These are phyloP conservation scores for Turnix velox DNA, from an alignment of 2,113 vertebrate genomes.

Conservation along the genomic window DNA sequence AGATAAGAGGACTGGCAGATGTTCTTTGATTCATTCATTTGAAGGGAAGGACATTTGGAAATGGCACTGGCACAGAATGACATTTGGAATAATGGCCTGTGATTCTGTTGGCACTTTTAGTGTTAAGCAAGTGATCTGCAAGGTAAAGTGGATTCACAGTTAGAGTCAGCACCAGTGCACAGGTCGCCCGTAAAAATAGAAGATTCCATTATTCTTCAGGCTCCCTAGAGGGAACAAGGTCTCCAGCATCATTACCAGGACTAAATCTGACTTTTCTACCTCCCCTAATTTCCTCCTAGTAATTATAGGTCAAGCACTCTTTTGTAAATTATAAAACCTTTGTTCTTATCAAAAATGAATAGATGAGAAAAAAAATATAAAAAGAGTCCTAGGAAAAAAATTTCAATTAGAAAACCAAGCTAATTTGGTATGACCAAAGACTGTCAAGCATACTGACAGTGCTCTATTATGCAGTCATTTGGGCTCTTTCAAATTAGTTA, in stretches of 20 bases:
- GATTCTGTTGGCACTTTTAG: slow-evolving; percentile 83
- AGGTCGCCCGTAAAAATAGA: slow-evolving; percentile 97
- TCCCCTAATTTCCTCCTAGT: slow-evolving; percentile 88
- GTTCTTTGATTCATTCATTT: slow-evolving; percentile 72
- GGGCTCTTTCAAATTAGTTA: slow-evolving; percentile 99
- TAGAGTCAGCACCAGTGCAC: slow-evolving; percentile 86
- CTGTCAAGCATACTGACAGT: slow-evolving; percentile 98
- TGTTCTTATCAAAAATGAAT: slow-evolving; percentile 93
- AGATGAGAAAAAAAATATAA: slow-evolving; percentile 71
- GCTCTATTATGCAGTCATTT: slow-evolving; percentile 99
- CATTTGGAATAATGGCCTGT: slow-evolving; percentile 88
- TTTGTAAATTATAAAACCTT: slow-evolving; percentile 99
- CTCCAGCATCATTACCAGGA: slow-evolving; percentile 99
- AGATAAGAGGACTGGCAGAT: slow-evolving; percentile 72
- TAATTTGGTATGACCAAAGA: slow-evolving; percentile 99
- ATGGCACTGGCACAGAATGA: slow-evolving; percentile 78
- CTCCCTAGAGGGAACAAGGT: slow-evolving; percentile 93
- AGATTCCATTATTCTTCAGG: slow-evolving; percentile 97
- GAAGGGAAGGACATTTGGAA: slow-evolving; percentile 75
- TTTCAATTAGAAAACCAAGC: slow-evolving; percentile 99
- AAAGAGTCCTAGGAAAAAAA: slow-evolving; percentile 80
- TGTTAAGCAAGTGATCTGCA: slow-evolving; percentile 87
- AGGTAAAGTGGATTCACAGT: slow-evolving; percentile 85
- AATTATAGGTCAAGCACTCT: slow-evolving; percentile 99
- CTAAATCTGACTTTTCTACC: slow-evolving; percentile 92